Percentiles rank a stretch among this genome's conserved stretches.
Conservation (phyloP, 2,113 vertebrate species). For the Sceloporus undulatus region DNA sequence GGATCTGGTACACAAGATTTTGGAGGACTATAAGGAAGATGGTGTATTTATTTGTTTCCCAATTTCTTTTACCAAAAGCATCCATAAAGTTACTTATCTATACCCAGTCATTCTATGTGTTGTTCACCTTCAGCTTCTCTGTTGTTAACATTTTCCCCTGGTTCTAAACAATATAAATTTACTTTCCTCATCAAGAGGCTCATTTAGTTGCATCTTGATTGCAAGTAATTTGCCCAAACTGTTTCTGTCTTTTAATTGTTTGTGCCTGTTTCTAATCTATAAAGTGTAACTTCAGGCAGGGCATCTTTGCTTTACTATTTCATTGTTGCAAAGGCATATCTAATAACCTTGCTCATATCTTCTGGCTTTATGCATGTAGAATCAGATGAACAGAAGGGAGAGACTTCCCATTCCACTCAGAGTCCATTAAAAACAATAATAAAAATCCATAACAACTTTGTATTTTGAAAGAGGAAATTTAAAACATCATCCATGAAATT, state of each 20-base stretch:
- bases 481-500: constrained; percentile 46
- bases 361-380: constrained; percentile 71
- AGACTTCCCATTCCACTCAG: constrained; percentile 63
- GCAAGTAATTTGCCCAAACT: constrained; percentile 84
- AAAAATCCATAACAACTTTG: constrained; percentile 46
- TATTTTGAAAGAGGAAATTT: constrained; percentile 66
- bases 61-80: constrained; percentile 49
- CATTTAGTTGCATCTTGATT: constrained; percentile 83
- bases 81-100: constrained; percentile 62
- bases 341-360: constrained; percentile 75
- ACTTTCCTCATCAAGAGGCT: constrained; percentile 81
- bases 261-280: constrained; percentile 79
- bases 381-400: constrained; percentile 70
- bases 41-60: neutral
- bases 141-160: constrained; percentile 66
- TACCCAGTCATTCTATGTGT: constrained; percentile 68
- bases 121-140: constrained; percentile 76
- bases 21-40: constrained; percentile 5
- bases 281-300: constrained; percentile 83
- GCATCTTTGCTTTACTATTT: constrained; percentile 77
- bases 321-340: constrained; percentile 71
- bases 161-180: constrained; percentile 81
- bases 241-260: constrained; percentile 80
- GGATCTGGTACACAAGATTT: constrained; percentile 5
- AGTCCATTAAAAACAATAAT: constrained; percentile 66